Conservation (phyloP, 2,888 invertebrate species). For the Ennomos quercinarius region DNA sequence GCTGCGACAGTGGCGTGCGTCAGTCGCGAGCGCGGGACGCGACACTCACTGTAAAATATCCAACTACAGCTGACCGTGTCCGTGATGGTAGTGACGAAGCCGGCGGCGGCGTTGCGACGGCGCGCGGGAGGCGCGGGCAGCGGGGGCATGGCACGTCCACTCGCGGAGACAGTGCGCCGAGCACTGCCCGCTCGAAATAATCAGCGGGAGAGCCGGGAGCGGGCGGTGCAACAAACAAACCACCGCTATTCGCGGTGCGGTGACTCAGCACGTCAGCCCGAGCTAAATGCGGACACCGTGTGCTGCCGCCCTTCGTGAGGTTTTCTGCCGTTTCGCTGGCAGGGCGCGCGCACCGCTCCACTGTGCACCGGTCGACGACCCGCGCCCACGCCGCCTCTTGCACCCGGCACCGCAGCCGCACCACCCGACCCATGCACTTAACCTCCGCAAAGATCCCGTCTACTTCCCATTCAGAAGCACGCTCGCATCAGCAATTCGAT, state of each 20-base stretch:
- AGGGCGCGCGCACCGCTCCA: slow-evolving; percentile 59
- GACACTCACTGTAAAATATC: slow-evolving; percentile 90
- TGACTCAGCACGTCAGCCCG: slow-evolving; percentile 82
- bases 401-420: slow-evolving; percentile 65
- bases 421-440: slow-evolving; percentile 32
- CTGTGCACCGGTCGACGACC: slow-evolving; percentile 78
- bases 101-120: slow-evolving; percentile 78
- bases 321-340: slow-evolving; percentile 79
- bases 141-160: slow-evolving; percentile 75
- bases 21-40: slow-evolving; percentile 37
- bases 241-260: slow-evolving; percentile 80
- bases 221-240: slow-evolving; percentile 83
- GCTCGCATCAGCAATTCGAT: not conserved
- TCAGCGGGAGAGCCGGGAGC: slow-evolving; percentile 78
- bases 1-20: slow-evolving; percentile 45
- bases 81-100: slow-evolving; percentile 86
- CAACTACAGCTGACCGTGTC: slow-evolving; percentile 90
- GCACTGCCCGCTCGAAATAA: slow-evolving; percentile 80
- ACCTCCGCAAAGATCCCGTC: slow-evolving; percentile 8
- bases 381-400: slow-evolving; percentile 73
- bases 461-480: slow-evolving; percentile 11
- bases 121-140: slow-evolving; percentile 80
- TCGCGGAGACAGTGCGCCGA: slow-evolving; percentile 72
- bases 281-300: slow-evolving; percentile 83
- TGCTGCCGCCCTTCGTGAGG: slow-evolving; percentile 83